Evolutionary conservation across 2,888 invertebrate species (phyloP).

Genomic region (Pammene fasciana): DNA sequence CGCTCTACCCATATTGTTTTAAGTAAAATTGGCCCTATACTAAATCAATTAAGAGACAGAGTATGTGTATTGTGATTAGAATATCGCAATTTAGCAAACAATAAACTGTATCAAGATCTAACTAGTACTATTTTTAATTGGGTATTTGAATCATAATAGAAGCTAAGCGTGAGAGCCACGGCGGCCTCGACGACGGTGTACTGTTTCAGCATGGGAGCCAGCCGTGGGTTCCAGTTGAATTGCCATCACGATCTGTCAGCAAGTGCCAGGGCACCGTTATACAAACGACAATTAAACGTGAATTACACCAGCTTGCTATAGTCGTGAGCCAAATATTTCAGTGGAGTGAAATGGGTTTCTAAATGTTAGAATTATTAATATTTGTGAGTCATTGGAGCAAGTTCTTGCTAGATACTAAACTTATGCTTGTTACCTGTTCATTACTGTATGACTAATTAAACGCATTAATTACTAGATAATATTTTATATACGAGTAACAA

Average conservation of each 20-base stretch:
- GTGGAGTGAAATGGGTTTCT: neutral
- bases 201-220: slow-evolving; percentile 69
- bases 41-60: slow-evolving; percentile 18
- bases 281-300: slow-evolving; percentile 42
- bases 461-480: too few species aligned
- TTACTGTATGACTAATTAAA: too few species aligned
- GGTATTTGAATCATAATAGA: slow-evolving; percentile 21
- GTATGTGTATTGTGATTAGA: slow-evolving; percentile 4
- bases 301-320: slow-evolving; percentile 22
- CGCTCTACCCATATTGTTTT: neutral
- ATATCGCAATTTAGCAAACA: slow-evolving; percentile 27
- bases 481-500: too few species aligned
- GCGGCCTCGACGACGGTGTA: slow-evolving; percentile 57
- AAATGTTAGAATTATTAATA: neutral
- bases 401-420: too few species aligned
- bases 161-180: slow-evolving; percentile 41
- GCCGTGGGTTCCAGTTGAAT: slow-evolving; percentile 58
- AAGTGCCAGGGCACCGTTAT: slow-evolving; percentile 60
- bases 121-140: slow-evolving; percentile 29
- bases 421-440: too few species aligned
- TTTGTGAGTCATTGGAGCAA: neutral
- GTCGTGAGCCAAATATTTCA: neutral
- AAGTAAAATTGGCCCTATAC: slow-evolving; percentile 17
- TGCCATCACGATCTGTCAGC: slow-evolving; percentile 51
- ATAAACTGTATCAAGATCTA: slow-evolving; percentile 22